A percentile compares a stretch with the other conserved stretches of the same genome.
phyloP scores from a whole-genome alignment of 2,888 invertebrate genomes.

The Monochamus alternatus region DNA sequence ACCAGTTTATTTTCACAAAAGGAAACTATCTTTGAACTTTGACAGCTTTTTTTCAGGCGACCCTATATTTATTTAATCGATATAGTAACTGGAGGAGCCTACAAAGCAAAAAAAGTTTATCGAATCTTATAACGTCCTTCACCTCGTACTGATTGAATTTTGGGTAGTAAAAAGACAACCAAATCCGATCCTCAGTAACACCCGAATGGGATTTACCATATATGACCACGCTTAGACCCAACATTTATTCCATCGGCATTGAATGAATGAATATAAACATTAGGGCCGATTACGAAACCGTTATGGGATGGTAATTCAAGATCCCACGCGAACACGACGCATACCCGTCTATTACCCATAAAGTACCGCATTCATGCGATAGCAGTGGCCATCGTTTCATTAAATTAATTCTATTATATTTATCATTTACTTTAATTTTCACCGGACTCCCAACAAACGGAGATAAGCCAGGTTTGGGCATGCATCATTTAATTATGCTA shows the following conservation, averaged over 20 bases:
- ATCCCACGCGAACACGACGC: conserved; percentile 11
- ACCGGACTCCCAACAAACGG: background rate
- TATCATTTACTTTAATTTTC: background rate
- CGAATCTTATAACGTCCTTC: background rate
- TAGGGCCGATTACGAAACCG: conserved; percentile 16
- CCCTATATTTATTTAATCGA: too few species aligned
- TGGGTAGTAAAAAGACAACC: background rate
- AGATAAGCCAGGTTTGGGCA: conserved; percentile 17
- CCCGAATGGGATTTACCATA: conserved; percentile 22
- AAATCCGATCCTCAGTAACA: background rate
- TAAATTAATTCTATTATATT: background rate
- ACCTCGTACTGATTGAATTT: background rate
- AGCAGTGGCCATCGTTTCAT: conserved; percentile 7
- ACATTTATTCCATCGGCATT: conserved; percentile 21
- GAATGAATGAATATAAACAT: conserved; percentile 31
- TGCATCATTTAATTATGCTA: conserved; percentile 19
- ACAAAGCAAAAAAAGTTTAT: background rate
- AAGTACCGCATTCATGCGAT: background rate
- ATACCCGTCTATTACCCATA: conserved; percentile 18
- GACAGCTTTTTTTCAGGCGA: too few species aligned
- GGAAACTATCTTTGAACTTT: too few species aligned
- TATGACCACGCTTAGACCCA: conserved; percentile 13
- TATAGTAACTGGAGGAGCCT: too few species aligned
- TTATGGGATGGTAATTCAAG: conserved; percentile 1
- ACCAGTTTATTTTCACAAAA: too few species aligned